Evolutionary conservation across 2,888 invertebrate species (phyloP), one percentile per base, ranked within the genome.

Genomic region (Hemistola chrysoprasaria): DNA sequence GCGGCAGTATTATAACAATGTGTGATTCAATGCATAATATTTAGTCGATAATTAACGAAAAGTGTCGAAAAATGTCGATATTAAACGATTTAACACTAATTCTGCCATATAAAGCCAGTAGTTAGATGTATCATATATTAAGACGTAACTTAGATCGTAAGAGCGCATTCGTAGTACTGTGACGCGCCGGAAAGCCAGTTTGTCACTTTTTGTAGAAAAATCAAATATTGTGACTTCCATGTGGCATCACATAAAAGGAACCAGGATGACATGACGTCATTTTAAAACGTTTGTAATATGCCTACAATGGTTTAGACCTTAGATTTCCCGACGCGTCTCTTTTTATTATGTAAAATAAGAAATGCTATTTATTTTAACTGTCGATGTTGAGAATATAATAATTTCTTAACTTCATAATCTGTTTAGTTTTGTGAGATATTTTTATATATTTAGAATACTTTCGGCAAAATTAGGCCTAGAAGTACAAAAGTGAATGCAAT

Each of bases 1-100:
- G 68, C 68, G 82, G 78, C 84, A 87, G 86, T 86, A 86, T 87
- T 87, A 86, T 68, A 59, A 47, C 57, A 56, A 61, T 65, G 71
- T 78, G 74, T 72, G 72, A 65, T 73, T 76, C 74, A 71, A 66
- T 74, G 79, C 71, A 71, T 75, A 72, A 72, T 70, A 65, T 24
- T 40, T 50, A 23, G 16, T 48, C 38, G 43, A 22, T 66, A 62
- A 54, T 40, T 52, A 59, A 52, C 50, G 53, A 51, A 49, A 40
- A 32, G 21, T 47, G 31, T 41, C 40, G 21, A 41, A 23, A 28
- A 46, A 44, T 51, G 33, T 63, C 65, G 60, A 64, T 57, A 56
- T 43, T 55, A 56, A 62, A 57, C 50, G 39, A 52, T 55, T 62
- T 63, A 65, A 62, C 66, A 66, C 62, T 67, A 66, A 57, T 62